Evolutionary conservation across 2,888 invertebrate species (phyloP).

Genomic region (Archips crataeganus): DNA sequence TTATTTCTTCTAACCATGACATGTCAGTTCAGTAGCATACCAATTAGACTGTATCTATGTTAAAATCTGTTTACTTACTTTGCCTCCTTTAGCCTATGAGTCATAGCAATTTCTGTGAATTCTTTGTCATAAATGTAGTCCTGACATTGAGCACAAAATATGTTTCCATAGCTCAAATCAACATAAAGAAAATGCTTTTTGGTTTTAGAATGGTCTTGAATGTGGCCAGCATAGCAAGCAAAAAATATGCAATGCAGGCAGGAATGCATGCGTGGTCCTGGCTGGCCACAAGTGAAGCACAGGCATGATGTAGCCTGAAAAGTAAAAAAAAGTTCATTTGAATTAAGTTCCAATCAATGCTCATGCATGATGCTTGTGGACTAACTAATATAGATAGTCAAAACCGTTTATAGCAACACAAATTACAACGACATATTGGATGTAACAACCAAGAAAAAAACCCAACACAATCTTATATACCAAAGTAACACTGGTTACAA

Average conservation of each 20-base stretch:
- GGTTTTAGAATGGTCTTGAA: slow-evolving; percentile 93
- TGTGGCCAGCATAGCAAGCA: slow-evolving; percentile 95
- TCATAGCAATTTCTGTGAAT: slow-evolving; percentile 83
- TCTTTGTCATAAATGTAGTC: slow-evolving; percentile 97
- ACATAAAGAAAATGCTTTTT: slow-evolving; percentile 94
- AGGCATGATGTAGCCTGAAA: slow-evolving; percentile 90
- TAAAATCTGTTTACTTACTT: slow-evolving; percentile 68
- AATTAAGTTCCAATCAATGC: background rate
- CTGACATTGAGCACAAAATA: slow-evolving; percentile 95
- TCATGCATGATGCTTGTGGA: too few species aligned
- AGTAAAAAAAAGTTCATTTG: slow-evolving; percentile 54
- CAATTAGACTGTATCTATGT: background rate
- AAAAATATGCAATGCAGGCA: slow-evolving; percentile 97
- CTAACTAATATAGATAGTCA: too few species aligned
- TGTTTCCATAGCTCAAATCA: slow-evolving; percentile 94
- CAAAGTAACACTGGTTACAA: too few species aligned
- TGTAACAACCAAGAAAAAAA: too few species aligned
- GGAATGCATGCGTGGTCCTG: slow-evolving; percentile 92
- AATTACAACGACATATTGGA: too few species aligned
- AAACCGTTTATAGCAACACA: too few species aligned
- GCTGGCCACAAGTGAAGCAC: slow-evolving; percentile 93
- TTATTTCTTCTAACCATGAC: background rate
- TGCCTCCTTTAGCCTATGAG: slow-evolving; percentile 84
- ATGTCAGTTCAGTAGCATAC: background rate
- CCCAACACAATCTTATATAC: too few species aligned